Base-by-base conservation (phyloP, 2,113 vertebrate species). In the Carassius gibelio region DNA sequence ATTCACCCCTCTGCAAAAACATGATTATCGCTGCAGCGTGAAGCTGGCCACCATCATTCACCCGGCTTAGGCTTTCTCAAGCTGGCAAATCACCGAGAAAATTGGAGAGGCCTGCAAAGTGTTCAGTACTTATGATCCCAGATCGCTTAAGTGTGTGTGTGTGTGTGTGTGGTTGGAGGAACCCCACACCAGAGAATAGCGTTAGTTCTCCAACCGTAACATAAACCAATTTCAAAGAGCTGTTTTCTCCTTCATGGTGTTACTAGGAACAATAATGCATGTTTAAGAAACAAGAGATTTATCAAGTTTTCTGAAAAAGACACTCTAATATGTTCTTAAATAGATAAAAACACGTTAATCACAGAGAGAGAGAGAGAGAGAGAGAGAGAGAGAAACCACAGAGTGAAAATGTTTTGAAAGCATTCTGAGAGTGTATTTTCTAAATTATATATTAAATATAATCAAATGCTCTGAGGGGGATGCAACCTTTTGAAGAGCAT, bases 61-160 rank as follows among this genome's bases (percentile, higher is more conserved):
- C 92, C 93, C 75, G 23, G 92, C 87, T 89, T 86, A 62, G 76
- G 90, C 88, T 92, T 93, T 93, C 88, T 94, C 90, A 94, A 93
- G 91, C 93, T 93, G 88, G 94, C 94, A 95, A 94, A 94, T 94
- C 90, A 90, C 90, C 93, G 92, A 93, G 93, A 94, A 95, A 95
- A 94, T 95, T 94, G 93, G 89, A 79, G 78, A 91, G 91, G 92
- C 89, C 94, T 95, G 93, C 91, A 90, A 91, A 94, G 91, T 93
- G 93, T 95, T 93, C 89, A 86, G 89, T 90, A 90, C 90, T 93
- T 92, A 91, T 89, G 88, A 89, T 81, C 66, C 85, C 81, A 89
- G 81, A 85, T 88, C 87, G 88, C 80, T 88, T 90, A 80, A 88
- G 57, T 3, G 57, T 61, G 57, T 9, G 8, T n/a, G 57, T 83